phyloP scores from a whole-genome alignment of 2,797 vertebrate genomes.

The Myotis vivesi region DNA sequence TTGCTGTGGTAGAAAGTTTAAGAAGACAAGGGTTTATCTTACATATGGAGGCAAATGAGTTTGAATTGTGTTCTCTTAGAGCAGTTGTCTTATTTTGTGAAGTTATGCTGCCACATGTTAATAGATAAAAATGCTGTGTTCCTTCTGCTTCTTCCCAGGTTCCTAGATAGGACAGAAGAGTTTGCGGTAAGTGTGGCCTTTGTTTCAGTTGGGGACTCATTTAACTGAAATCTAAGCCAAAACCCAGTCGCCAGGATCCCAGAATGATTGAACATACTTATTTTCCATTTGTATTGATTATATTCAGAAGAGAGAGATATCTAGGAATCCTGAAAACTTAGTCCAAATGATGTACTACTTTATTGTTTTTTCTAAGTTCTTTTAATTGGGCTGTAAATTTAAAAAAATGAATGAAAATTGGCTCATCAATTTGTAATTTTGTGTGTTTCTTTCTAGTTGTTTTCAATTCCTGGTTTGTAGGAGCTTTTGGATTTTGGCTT shows the following conservation, averaged over 20 bases:
- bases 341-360: neutral
- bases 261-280: neutral
- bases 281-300: neutral
- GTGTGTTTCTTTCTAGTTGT: conserved; percentile 1
- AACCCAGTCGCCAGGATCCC: neutral
- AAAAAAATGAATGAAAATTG: neutral
- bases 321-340: conserved; percentile 16
- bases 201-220: conserved; percentile 34
- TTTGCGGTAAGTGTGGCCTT: conserved; percentile 88
- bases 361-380: neutral
- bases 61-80: conserved; percentile 17
- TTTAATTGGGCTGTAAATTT: neutral
- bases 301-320: neutral
- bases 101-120: neutral
- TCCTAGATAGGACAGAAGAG: conserved; percentile 93
- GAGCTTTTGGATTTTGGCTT: conserved; percentile 43
- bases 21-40: neutral
- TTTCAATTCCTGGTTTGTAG: conserved; percentile 35
- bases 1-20: neutral
- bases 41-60: neutral
- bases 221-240: conserved; percentile 5
- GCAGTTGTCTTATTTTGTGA: neutral
- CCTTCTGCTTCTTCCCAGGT: conserved; percentile 83
- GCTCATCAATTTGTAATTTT: neutral
- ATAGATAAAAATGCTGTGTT: conserved; percentile 56